phyloP scores from a whole-genome alignment of 2,888 invertebrate genomes.

The Oegoconia quadripuncta region DNA sequence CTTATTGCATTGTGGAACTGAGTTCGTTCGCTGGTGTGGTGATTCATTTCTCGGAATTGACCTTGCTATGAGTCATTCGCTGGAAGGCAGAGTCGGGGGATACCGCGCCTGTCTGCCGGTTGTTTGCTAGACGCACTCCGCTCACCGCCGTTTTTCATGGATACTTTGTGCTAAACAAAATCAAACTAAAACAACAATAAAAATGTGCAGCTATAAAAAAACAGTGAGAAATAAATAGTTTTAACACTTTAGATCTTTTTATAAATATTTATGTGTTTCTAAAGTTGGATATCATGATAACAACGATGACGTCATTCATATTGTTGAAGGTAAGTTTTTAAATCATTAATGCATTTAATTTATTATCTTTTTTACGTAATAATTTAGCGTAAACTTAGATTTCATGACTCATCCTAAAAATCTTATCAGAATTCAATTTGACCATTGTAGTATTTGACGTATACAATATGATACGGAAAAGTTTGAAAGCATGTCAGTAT shows the following conservation, averaged over 20 bases:
- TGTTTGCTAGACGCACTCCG: constrained; percentile 68
- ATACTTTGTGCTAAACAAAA: constrained; percentile 41
- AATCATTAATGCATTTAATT: neutral
- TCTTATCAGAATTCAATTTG: constrained; percentile 67
- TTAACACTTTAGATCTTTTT: constrained; percentile 32
- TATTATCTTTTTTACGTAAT: neutral
- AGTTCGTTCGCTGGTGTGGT: constrained; percentile 66
- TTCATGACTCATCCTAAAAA: constrained; percentile 48
- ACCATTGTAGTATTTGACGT: constrained; percentile 61
- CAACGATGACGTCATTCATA: constrained; percentile 79
- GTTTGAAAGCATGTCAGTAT: constrained; percentile 17
- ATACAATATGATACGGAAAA: constrained; percentile 39
- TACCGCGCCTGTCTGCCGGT: constrained; percentile 79
- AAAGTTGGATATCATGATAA: constrained; percentile 76
- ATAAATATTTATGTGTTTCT: constrained; percentile 60
- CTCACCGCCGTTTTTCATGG: constrained; percentile 49
- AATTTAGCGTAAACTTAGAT: constrained; percentile 7
- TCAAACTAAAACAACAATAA: constrained; percentile 31
- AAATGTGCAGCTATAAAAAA: constrained; percentile 51
- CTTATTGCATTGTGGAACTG: constrained; percentile 71
- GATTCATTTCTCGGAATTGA: constrained; percentile 81
- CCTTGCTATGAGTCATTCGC: constrained; percentile 80
- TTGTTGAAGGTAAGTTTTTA: constrained; percentile 65
- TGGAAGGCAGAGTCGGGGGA: constrained; percentile 79
- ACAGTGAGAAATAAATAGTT: constrained; percentile 38